A percentile compares a stretch with the other conserved stretches of the same genome.
phyloP scores from a whole-genome alignment of 2,797 vertebrate species.

The Girardinus metallicus region DNA sequence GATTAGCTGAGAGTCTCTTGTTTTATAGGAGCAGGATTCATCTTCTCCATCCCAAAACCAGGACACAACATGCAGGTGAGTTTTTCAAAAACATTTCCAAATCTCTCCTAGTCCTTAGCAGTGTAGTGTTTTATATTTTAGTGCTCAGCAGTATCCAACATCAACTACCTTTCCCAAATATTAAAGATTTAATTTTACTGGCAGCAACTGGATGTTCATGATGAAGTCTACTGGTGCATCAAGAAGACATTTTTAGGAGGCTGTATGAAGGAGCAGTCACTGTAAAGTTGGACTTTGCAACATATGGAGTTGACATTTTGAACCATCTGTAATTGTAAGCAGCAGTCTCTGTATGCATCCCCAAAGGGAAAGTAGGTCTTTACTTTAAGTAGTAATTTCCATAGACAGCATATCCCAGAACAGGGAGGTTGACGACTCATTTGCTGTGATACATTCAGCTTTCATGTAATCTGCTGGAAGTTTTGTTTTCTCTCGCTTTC shows the following conservation, averaged over 20 bases:
- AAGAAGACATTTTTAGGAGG: constrained; percentile 1
- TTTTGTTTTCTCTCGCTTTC: not conserved
- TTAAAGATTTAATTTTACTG: not conserved
- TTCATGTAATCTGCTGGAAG: not conserved
- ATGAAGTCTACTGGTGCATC: constrained; percentile 4
- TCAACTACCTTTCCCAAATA: not conserved
- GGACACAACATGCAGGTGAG: constrained; percentile 70
- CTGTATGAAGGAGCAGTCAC: not conserved
- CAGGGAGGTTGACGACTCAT: not conserved
- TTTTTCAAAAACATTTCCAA: not conserved
- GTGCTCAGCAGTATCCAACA: not conserved
- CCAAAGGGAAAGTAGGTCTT: not conserved
- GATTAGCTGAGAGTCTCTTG: constrained; percentile 1
- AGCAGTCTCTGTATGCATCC: not conserved
- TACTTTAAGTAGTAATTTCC: not conserved
- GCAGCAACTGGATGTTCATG: not conserved
- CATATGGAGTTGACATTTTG: not conserved
- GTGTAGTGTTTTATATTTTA: not conserved
- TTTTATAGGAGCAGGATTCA: constrained; percentile 69
- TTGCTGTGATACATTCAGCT: not conserved
- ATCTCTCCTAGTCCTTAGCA: not conserved
- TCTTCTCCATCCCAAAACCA: constrained; percentile 46
- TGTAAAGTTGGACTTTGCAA: not conserved
- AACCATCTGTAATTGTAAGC: not conserved
- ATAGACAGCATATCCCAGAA: not conserved